Conservation (phyloP, 1,140 invertebrate genomes). For the Hylyphantes graminicola region DNA sequence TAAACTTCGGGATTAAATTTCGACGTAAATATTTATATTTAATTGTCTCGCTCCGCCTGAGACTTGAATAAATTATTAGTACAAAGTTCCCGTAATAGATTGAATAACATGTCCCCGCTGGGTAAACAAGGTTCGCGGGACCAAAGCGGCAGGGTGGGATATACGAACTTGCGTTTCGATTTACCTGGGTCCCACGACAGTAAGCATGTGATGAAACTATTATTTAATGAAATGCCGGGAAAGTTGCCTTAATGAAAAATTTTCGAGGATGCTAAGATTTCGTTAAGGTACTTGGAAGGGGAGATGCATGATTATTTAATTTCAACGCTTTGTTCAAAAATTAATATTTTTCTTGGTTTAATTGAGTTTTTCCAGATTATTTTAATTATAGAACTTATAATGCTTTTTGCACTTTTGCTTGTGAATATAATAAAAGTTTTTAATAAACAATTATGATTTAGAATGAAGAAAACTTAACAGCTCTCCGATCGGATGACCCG, state of each 20-base stretch:
- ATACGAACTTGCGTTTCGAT: background rate
- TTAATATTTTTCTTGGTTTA: no score
- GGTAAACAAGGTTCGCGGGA: background rate
- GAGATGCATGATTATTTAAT: background rate
- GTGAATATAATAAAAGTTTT: no score
- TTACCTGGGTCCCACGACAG: background rate
- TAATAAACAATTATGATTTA: no score
- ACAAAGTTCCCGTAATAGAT: background rate
- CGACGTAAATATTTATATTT: slow-evolving; percentile 30
- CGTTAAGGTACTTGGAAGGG: background rate
- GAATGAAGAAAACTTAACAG: no score
- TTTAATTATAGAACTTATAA: no score
- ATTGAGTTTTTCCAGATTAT: no score
- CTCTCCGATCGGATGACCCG: no score
- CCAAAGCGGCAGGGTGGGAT: no score
- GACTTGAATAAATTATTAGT: slow-evolving; percentile 4
- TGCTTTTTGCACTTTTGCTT: no score
- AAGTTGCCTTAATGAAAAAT: background rate
- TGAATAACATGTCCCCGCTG: slow-evolving; percentile 11
- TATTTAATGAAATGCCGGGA: slow-evolving; percentile 1
- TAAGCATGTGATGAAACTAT: background rate
- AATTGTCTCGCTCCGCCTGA: slow-evolving; percentile 11
- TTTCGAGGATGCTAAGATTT: no score
- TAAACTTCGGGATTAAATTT: slow-evolving; percentile 3
- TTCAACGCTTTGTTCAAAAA: no score